phyloP scores from a whole-genome alignment of 2,797 vertebrate species.

The Acestrorhynchus altus region DNA sequence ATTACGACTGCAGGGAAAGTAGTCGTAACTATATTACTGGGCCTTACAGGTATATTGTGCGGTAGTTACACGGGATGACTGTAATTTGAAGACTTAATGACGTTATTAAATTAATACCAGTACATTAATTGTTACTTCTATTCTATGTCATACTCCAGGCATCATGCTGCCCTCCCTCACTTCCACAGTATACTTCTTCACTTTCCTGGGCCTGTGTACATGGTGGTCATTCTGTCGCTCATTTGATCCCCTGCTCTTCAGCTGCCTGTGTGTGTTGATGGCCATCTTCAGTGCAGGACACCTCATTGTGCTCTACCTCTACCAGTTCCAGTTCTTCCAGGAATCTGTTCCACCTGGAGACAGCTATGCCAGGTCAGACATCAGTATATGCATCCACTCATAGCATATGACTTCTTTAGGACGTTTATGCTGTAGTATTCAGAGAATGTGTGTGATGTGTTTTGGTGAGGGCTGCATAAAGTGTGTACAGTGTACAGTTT shows the following conservation, averaged over 20 bases:
- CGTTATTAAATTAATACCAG: not conserved
- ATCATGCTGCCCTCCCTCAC: conserved; percentile 94
- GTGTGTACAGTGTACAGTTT: too few relatives aligned
- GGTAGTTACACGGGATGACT: conserved; percentile 7
- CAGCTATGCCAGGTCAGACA: conserved; percentile 85
- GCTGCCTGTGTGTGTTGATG: conserved; percentile 89
- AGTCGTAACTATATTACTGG: conserved; percentile 89
- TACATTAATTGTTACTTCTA: not conserved
- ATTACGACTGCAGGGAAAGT: conserved; percentile 90
- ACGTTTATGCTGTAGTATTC: not conserved
- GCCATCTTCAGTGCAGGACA: conserved; percentile 90
- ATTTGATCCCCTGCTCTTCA: conserved; percentile 88
- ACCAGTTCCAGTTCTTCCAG: conserved; percentile 93
- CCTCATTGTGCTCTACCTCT: conserved; percentile 90
- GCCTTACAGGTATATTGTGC: conserved; percentile 87
- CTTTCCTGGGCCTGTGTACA: conserved; percentile 91
- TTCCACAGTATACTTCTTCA: conserved; percentile 90
- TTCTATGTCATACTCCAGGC: conserved; percentile 70
- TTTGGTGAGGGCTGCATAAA: not conserved
- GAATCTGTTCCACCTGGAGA: conserved; percentile 84
- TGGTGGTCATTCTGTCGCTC: conserved; percentile 92
- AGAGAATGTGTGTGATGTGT: not conserved
- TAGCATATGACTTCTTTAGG: not conserved
- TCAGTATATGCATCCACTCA: not conserved
- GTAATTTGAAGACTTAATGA: not conserved